These are phyloP conservation scores for Oopsacas minuta DNA, from an alignment of 37 sponge, comb jelly and placozoan species.

Conservation along the genomic window DNA sequence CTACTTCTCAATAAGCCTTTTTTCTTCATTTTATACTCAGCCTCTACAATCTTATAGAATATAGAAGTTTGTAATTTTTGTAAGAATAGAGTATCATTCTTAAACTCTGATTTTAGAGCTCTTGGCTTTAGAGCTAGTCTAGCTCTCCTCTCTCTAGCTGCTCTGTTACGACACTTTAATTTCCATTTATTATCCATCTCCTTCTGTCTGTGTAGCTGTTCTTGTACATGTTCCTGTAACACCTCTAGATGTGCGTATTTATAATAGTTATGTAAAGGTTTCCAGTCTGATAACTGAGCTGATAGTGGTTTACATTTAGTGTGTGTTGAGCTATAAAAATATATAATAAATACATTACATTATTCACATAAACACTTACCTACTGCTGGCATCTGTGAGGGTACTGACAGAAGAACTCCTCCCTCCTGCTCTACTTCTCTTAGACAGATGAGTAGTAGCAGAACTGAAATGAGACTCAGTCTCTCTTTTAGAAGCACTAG, in stretches of 20 bases:
- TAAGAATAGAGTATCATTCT: background rate
- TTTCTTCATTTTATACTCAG: background rate
- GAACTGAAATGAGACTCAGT: no score
- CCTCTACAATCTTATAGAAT: conserved; percentile 9
- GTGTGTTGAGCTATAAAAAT: background rate
- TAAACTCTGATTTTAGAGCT: background rate
- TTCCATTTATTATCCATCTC: background rate
- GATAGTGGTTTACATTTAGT: background rate
- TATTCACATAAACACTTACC: background rate
- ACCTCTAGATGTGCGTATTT: background rate
- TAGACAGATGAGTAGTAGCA: background rate
- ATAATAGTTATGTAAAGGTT: background rate
- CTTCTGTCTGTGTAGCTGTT: background rate
- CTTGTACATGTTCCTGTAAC: background rate
- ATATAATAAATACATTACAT: background rate
- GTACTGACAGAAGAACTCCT: background rate
- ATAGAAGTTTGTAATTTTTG: background rate
- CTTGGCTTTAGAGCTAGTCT: background rate
- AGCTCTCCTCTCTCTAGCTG: background rate
- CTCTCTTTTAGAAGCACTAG: background rate
- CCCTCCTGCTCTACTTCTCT: background rate
- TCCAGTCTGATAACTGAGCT: background rate
- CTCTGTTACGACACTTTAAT: background rate
- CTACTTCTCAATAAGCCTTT: background rate
- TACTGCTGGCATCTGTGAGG: background rate